Evolutionary conservation across 1,140 invertebrate species (phyloP).

Genomic region (Zaprionus ghesquierei): DNA sequence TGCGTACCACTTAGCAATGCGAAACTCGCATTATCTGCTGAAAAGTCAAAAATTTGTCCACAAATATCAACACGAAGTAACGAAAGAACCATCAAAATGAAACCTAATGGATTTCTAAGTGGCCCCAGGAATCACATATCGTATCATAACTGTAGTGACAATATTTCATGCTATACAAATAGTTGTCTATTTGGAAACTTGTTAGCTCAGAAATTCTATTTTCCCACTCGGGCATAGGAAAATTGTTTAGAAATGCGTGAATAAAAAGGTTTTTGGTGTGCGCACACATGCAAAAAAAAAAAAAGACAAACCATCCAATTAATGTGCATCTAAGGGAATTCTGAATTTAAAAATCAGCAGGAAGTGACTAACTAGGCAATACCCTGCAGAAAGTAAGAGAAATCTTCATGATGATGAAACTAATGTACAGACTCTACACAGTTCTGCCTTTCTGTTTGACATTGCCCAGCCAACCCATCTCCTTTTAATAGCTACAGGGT

Average conservation of each 20-base stretch:
- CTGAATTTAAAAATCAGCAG: not conserved
- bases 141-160: not conserved
- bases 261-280: constrained; percentile 12
- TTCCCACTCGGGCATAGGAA: not conserved
- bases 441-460: too few relatives aligned
- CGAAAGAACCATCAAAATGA: too few relatives aligned
- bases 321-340: not conserved
- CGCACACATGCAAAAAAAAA: not conserved
- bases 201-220: too few relatives aligned
- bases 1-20: not conserved
- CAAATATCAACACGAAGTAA: constrained; percentile 62
- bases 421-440: too few relatives aligned
- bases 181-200: not conserved
- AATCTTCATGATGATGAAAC: too few relatives aligned
- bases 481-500: not conserved
- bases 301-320: constrained; percentile 20
- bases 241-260: not conserved
- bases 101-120: constrained; percentile 61
- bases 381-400: not conserved
- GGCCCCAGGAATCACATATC: constrained; percentile 10
- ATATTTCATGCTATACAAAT: not conserved
- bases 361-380: not conserved
- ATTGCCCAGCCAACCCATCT: not conserved
- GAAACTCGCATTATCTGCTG: not conserved
- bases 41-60: constrained; percentile 44